Base-by-base conservation (phyloP, 2,797 vertebrate genomes). In the Halcyon leucocephala region DNA sequence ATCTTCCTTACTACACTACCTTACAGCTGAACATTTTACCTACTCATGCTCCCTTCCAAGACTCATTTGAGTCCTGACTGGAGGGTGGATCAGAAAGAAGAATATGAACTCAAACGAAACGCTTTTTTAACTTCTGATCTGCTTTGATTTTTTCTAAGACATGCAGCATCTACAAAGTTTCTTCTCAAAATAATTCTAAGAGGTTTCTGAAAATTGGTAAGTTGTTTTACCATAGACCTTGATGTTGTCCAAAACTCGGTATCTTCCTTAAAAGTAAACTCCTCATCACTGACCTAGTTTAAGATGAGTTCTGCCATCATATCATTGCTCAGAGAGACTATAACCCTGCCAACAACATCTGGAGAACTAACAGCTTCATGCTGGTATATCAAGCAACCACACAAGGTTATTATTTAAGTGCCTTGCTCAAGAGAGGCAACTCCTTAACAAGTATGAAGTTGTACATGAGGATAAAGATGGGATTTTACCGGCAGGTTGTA, bases 381-480 rank as follows among this genome's bases (percentile, higher is more conserved):
- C 64, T 61, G 64, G 25, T 7, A 26, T 6, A 58, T 24, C 33
- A 64, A 86, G 42, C 31, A 82, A 60, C 52, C 16, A 73, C 42
- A 70, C 39, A 60, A 18, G 0, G 8, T 18, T 76, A 37, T 41
- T 46, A 64, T 24, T 82, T 28, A 33, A 48, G 65, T 33, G 46
- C 31, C 49, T 76, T 20, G 42, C 49, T 87, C 81, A 51, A 62
- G 42, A 73, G 51, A 79, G 29, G 70, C 49, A 93, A 58, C 33
- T 69, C n/a, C 49, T 62, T 54, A 65, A 31, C 48, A 57, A 65
- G 31, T 79, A 64, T 1, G 44, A 81, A 88, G 73, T 41, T 76
- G 70, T 28, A 84, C 9, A 1, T 12, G 82, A 96, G 95, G 85
- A 86, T 72, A 93, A 94, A 92, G 76, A 91, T 86, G 94, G 94